phyloP scores from a whole-genome alignment of 1,140 invertebrate species.

The Trichonephila clavata region DNA sequence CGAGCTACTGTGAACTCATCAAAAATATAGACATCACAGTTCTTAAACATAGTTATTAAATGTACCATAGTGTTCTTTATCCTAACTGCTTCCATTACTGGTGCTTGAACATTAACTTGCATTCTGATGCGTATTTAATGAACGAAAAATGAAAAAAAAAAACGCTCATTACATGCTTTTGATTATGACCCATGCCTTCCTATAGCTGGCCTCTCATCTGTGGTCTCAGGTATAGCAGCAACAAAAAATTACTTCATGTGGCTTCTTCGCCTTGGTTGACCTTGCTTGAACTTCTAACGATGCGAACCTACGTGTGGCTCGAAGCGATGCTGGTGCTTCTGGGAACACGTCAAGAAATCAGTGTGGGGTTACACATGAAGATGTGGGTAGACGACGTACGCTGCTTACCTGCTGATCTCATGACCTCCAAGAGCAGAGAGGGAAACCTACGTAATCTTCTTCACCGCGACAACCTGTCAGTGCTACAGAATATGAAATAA shows the following conservation, averaged over 20 bases:
- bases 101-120: background rate
- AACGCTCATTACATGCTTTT: slow-evolving; percentile 25
- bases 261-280: slow-evolving; percentile 5
- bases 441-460: slow-evolving; percentile 44
- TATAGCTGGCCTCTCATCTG: slow-evolving; percentile 30
- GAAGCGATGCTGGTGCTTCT: slow-evolving; percentile 12
- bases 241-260: background rate
- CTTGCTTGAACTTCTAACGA: slow-evolving; percentile 39
- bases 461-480: slow-evolving; percentile 11
- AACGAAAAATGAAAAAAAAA: background rate
- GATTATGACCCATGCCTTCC: slow-evolving; percentile 30
- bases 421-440: slow-evolving; percentile 21
- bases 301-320: slow-evolving; percentile 33
- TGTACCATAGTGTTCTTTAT: background rate
- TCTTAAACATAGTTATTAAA: background rate
- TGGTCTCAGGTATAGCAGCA: background rate
- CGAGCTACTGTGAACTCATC: too few relatives aligned
- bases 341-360: slow-evolving; percentile 10
- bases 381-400: slow-evolving; percentile 13
- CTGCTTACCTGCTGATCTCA: slow-evolving; percentile 47
- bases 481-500: background rate
- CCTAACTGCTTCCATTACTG: background rate
- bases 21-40: too few relatives aligned
- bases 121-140: slow-evolving; percentile 14
- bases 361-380: background rate